These are phyloP conservation scores for Spinibarbus caldwelli DNA, from an alignment of 2,797 vertebrate species.

Conservation along the genomic window DNA sequence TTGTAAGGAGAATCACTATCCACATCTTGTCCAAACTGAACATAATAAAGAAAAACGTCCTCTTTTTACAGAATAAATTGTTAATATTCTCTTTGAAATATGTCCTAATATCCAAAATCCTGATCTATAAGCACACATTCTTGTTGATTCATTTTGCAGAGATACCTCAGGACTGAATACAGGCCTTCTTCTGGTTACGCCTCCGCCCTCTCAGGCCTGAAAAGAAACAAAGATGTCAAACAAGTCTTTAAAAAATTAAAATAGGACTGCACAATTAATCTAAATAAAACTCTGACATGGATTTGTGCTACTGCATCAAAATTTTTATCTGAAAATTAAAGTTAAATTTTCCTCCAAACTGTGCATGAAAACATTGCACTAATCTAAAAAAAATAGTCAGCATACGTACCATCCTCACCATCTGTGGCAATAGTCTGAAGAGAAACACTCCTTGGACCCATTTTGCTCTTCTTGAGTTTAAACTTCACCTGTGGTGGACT, in stretches of 20 bases:
- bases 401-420: slow-evolving; percentile 73
- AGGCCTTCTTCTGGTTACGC: slow-evolving; percentile 73
- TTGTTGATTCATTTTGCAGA: not conserved
- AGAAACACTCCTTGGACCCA: slow-evolving; percentile 73
- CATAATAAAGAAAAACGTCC: not conserved
- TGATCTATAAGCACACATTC: not conserved
- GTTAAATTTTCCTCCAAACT: not conserved
- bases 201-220: slow-evolving; percentile 70
- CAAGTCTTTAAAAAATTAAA: not conserved
- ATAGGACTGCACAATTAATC: not conserved
- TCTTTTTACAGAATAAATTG: not conserved
- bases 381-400: not conserved
- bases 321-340: not conserved
- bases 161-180: slow-evolving; percentile 78
- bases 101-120: not conserved
- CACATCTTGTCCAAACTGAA: not conserved
- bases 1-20: not conserved
- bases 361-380: not conserved
- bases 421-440: slow-evolving; percentile 73
- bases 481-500: slow-evolving; percentile 64
- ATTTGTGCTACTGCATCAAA: not conserved
- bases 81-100: not conserved
- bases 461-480: slow-evolving; percentile 73
- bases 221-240: slow-evolving; percentile 15
- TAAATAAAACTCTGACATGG: not conserved